Evolutionary conservation across 2,113 vertebrate species (phyloP), one percentile per base, ranked within the genome.

Genomic region (Elanoides forficatus): DNA sequence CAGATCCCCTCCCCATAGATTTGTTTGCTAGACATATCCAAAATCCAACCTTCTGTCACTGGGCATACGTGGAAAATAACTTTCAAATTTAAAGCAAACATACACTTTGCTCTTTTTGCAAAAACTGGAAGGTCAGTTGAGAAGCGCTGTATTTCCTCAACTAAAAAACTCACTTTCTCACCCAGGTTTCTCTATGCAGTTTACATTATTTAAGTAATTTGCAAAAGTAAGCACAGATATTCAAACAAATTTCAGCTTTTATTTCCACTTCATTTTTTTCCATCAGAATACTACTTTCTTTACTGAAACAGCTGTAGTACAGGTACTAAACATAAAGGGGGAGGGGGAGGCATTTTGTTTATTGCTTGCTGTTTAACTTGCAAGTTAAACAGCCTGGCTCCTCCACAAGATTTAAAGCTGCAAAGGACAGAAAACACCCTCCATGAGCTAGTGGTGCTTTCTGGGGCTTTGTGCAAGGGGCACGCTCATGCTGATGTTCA

Each of bases 51-150:
- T 88, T 80, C 79, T 70, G 72, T 50, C 66, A 13, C 83, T 89
- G 68, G 48, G 26, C 5, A 10, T 73, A 67, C 91, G 74, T 40
- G 47, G 82, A 90, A 88, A 90, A 65, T 34, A 1, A 53, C 74
- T 80, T 86, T 86, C 75, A 83, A 75, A 92, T 88, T 65, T 43
- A 88, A 86, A 92, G 71, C 62, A 96, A 97, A 91, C 53, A 95
- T 73, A 86, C 50, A 80, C 71, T 93, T 96, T 66, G 80, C 14
- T 83, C 72, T 81, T 91, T 55, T 73, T 88, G 80, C 55, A 83
- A 40, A 36, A 73, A 26, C 59, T 70, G 34, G 15, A 73, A 88
- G 72, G 68, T 76, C 75, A 92, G 45, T 29, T 86, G 76, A 73
- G n/a, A 76, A 88, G 63, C 12, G 18, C 50, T 13, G 12, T 53